Evolutionary conservation across 2,888 invertebrate genomes (phyloP).

Genomic region (Baccha elongata): DNA sequence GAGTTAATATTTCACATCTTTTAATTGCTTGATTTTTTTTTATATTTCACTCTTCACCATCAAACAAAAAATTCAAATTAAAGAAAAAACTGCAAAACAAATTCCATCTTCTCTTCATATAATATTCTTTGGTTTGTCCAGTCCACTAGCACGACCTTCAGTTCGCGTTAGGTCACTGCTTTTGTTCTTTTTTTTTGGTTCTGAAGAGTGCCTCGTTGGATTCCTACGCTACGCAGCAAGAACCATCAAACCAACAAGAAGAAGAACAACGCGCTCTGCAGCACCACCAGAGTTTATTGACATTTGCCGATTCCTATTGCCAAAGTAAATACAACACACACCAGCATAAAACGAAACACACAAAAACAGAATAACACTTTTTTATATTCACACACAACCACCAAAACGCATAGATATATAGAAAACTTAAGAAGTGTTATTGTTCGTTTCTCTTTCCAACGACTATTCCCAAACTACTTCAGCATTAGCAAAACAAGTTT

Average conservation of each 20-base stretch:
- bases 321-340: conserved; percentile 66
- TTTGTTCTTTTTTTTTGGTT: conserved; percentile 41
- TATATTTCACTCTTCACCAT: conserved; percentile 12
- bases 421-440: conserved; percentile 67
- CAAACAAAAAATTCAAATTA: neutral
- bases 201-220: conserved; percentile 40
- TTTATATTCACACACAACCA: conserved; percentile 40
- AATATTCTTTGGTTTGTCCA: conserved; percentile 1
- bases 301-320: conserved; percentile 73
- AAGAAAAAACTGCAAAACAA: conserved; percentile 23
- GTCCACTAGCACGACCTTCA: conserved; percentile 55
- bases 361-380: conserved; percentile 24
- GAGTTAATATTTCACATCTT: conserved; percentile 5
- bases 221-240: conserved; percentile 66
- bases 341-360: conserved; percentile 26
- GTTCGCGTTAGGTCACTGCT: conserved; percentile 30
- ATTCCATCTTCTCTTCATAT: conserved; percentile 3
- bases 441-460: conserved; percentile 62
- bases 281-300: conserved; percentile 69
- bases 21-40: conserved; percentile 1
- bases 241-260: conserved; percentile 53
- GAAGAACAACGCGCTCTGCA: conserved; percentile 40
- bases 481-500: conserved; percentile 61
- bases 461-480: conserved; percentile 39
- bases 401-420: conserved; percentile 31